phyloP scores from a whole-genome alignment of 2,888 invertebrate species.

The Hirtodrosophila cameraria region DNA sequence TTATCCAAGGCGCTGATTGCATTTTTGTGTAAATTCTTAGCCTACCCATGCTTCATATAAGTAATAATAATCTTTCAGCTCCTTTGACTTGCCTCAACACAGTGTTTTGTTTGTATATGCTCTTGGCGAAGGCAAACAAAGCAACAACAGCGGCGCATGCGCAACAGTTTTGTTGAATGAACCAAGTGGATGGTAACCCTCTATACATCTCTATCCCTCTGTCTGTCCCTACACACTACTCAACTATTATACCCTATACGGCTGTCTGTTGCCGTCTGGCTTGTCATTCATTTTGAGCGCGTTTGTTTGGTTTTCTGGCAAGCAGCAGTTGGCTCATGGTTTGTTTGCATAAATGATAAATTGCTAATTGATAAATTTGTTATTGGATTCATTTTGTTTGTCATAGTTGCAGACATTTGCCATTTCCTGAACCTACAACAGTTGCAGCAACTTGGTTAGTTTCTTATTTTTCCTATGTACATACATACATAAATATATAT shows the following conservation, averaged over 20 bases:
- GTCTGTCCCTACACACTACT: no score
- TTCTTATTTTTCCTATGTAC: background rate
- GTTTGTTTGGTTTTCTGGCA: constrained; percentile 43
- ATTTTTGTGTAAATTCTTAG: constrained; percentile 75
- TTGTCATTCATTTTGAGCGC: constrained; percentile 40
- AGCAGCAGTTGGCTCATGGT: constrained; percentile 20
- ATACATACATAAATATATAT: background rate
- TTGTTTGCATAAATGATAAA: constrained; percentile 71
- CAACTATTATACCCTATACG: no score
- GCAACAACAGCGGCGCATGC: constrained; percentile 45
- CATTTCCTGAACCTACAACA: constrained; percentile 51
- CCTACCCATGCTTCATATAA: constrained; percentile 16
- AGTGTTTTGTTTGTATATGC: constrained; percentile 57
- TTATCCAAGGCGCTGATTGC: constrained; percentile 66
- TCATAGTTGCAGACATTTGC: constrained; percentile 23
- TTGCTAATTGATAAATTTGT: constrained; percentile 67
- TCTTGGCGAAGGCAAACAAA: constrained; percentile 51
- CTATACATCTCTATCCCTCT: background rate
- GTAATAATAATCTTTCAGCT: constrained; percentile 38
- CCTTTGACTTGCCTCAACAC: constrained; percentile 11
- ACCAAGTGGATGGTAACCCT: background rate
- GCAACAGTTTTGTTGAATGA: constrained; percentile 55
- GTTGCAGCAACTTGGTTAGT: constrained; percentile 3
- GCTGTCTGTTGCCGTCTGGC: background rate
- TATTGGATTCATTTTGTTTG: constrained; percentile 29